Conservation (phyloP, 2,888 invertebrate species). For the Apamea crenata region DNA sequence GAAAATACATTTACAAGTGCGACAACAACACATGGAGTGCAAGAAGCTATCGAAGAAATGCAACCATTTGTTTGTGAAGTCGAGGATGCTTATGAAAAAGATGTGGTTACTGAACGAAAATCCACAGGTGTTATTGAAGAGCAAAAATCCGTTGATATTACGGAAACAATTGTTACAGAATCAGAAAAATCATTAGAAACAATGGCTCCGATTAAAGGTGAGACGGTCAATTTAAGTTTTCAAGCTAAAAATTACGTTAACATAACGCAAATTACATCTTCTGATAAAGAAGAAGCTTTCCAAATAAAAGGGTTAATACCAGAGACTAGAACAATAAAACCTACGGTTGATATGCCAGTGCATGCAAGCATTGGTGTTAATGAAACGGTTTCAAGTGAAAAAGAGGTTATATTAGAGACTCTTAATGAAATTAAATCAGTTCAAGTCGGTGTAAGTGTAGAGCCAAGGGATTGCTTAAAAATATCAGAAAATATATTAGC, state of each 20-base stretch:
- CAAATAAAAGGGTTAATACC: conserved; percentile 60
- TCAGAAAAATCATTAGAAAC: conserved; percentile 71
- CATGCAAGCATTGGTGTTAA: conserved; percentile 72
- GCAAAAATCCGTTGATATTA: conserved; percentile 77
- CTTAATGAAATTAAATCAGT: conserved; percentile 73
- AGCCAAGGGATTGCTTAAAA: conserved; percentile 81
- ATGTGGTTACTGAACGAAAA: conserved; percentile 59
- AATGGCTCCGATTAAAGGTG: conserved; percentile 60
- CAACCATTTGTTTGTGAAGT: conserved; percentile 79
- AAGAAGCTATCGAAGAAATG: conserved; percentile 77
- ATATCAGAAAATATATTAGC: conserved; percentile 74
- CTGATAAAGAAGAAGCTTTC: conserved; percentile 82
- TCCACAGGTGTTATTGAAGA: conserved; percentile 72
- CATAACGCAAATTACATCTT: conserved; percentile 77
- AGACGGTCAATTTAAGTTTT: conserved; percentile 75
- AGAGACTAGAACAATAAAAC: conserved; percentile 66
- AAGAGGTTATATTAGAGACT: conserved; percentile 68
- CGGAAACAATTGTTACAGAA: conserved; percentile 79
- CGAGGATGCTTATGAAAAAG: conserved; percentile 67
- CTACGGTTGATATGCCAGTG: conserved; percentile 70
- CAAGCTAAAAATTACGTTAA: conserved; percentile 84
- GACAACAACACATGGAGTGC: conserved; percentile 72
- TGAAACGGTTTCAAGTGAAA: conserved; percentile 78
- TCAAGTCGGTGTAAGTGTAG: conserved; percentile 81
- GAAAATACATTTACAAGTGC: conserved; percentile 70